These are phyloP conservation scores for Drosophila vallismaia DNA, from an alignment of 2,888 invertebrate species.

Conservation along the genomic window DNA sequence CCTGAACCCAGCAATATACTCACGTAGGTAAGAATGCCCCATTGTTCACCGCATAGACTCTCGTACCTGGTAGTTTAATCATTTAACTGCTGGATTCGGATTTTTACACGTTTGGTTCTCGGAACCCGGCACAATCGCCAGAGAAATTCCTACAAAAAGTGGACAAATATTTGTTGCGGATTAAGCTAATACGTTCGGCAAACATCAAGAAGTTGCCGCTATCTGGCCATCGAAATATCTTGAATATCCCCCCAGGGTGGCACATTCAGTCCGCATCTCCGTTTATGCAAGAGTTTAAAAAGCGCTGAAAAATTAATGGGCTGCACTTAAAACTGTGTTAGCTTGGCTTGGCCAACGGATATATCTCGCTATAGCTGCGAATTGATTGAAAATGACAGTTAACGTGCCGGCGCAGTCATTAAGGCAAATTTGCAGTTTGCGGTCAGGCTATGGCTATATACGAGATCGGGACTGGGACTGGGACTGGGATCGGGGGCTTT, in stretches of 20 bases:
- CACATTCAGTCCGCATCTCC: conserved; percentile 26
- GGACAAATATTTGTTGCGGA: conserved; percentile 43
- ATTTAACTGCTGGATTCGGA: conserved; percentile 61
- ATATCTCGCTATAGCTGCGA: conserved; percentile 4
- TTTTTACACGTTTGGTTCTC: conserved; percentile 73
- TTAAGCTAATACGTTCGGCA: conserved; percentile 34
- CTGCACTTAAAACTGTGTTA: conserved; percentile 55
- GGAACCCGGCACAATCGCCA: conserved; percentile 41
- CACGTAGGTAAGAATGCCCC: conserved; percentile 59
- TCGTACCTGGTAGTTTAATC: conserved; percentile 30
- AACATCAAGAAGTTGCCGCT: conserved; percentile 26
- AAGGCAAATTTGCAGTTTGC: conserved; percentile 64
- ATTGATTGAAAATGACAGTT: conserved; percentile 62
- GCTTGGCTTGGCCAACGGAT: conserved; percentile 15
- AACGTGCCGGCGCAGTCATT: conserved; percentile 60
- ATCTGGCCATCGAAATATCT: conserved; percentile 19
- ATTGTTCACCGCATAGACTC: conserved; percentile 53
- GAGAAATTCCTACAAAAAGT: conserved; percentile 20
- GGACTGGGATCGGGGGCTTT: conserved; percentile 22
- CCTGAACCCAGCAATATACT: conserved; percentile 60
- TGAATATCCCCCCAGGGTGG: conserved; percentile 12
- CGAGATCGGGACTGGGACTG: background rate
- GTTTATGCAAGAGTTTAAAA: conserved; percentile 66
- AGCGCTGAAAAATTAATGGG: conserved; percentile 60
- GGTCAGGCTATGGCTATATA: conserved; percentile 45